A percentile compares a stretch with the other conserved stretches of the same genome.
Conservation (phyloP, 2,113 vertebrate genomes). For the Pandion haliaetus region DNA sequence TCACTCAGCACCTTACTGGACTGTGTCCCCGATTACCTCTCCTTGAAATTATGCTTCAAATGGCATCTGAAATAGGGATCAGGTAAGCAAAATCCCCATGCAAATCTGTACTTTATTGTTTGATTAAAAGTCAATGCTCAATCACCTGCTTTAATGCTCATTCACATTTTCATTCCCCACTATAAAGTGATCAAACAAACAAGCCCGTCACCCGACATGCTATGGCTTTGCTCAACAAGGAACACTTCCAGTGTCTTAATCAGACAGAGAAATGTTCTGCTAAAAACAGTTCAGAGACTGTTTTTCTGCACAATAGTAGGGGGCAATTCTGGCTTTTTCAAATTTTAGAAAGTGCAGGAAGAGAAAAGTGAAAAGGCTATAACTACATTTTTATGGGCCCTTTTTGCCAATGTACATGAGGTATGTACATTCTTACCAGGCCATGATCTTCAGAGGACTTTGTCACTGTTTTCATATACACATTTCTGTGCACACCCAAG, state of each 20-base stretch:
- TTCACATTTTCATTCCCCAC: neutral
- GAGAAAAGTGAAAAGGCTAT: neutral
- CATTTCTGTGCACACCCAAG: neutral
- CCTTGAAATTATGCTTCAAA: neutral
- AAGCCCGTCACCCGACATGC: neutral
- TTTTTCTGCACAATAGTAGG: neutral
- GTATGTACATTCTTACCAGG: neutral
- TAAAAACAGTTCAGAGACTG: neutral
- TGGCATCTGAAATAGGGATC: neutral
- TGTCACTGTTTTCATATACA: neutral
- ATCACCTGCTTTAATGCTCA: neutral
- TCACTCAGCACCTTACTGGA: neutral
- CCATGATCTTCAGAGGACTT: neutral
- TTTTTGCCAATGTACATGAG: neutral
- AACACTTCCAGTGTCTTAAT: neutral
- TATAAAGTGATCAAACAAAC: neutral
- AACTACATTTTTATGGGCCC: neutral
- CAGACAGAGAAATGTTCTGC: neutral
- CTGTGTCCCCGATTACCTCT: neutral
- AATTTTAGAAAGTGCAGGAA: neutral
- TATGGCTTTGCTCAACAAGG: neutral
- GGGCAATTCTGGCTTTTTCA: neutral
- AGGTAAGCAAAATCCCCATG: neutral
- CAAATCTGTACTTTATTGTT: conserved; percentile 21
- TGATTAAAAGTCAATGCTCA: neutral